Evolutionary conservation across 2,888 invertebrate species (phyloP), one percentile per base, ranked within the genome.

Genomic region (Papilio protenor): DNA sequence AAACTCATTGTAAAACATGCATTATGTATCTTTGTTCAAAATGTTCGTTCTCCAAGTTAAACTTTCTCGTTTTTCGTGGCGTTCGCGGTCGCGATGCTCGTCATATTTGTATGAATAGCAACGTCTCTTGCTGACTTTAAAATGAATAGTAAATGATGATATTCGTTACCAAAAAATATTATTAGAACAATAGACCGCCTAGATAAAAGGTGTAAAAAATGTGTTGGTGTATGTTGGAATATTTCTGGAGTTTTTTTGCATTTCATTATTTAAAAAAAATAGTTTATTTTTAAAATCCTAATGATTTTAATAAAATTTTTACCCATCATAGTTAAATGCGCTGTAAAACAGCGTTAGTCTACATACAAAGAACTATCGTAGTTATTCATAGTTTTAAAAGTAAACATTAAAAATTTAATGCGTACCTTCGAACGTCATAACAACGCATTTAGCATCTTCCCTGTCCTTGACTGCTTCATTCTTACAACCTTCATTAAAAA

Each of bases 401-500:
- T 10, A 11, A 6, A 21, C 3, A 8, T 8, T 10, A 57, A 57
- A 12, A 45, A 45, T 66, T 40, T n/a, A 18, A 8, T 23, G 11
- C n/a, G n/a, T 66, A n/a, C n/a, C 64, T 45, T 66, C 12, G n/a
- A 47, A 69, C 69, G 55, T 69, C 23, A 52, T 75, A 40, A 75
- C 52, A 66, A 66, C 14, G 64, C 52, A 64, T 33, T 75, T 66
- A 40, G 57, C 61, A 77, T 72, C 27, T 73, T 71, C 76, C 49
- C 61, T 14, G 71, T 61, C 61, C 55, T 73, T 73, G 57, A 23
- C 55, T 55, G 66, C 83, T 83, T 82, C 79, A 86, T 86, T 88
- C 88, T 89, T 88, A 90, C 87, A 85, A 85, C 87, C 87, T 88
- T 92, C 90, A 92, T 93, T 91, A 92, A 87, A 89, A 91, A 93